A percentile compares a stretch with the other conserved stretches of the same genome.
Conservation (phyloP, 2,888 invertebrate species). For the Athalia circularis region DNA sequence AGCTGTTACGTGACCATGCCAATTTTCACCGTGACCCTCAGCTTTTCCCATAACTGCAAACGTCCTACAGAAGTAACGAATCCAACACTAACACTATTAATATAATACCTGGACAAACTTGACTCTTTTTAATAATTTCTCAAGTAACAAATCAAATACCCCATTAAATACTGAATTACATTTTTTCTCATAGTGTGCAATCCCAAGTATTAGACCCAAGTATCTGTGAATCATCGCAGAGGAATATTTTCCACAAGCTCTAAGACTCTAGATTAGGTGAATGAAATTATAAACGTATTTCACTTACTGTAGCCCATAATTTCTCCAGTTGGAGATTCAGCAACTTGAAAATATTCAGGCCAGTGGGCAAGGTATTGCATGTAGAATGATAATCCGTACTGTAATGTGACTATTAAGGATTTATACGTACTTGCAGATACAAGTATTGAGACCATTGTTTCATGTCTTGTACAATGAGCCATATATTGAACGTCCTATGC, state of each 20-base stretch:
- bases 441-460: not conserved
- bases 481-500: too few relatives aligned
- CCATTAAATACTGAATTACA: too few relatives aligned
- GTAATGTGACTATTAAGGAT: conserved; percentile 53
- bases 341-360: conserved; percentile 99
- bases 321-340: conserved; percentile 95
- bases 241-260: too few relatives aligned
- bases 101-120: not conserved
- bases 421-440: conserved; percentile 29
- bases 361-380: conserved; percentile 98
- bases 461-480: conserved; percentile 6
- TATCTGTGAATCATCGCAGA: too few relatives aligned
- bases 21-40: conserved; percentile 95
- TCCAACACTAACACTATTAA: conserved; percentile 25
- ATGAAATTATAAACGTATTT: not conserved
- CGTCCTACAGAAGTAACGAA: conserved; percentile 28
- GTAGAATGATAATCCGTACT: conserved; percentile 95
- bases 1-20: conserved; percentile 99
- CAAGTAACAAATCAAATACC: too few relatives aligned
- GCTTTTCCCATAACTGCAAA: conserved; percentile 98
- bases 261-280: too few relatives aligned
- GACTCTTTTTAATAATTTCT: not conserved
- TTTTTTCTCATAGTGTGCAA: too few relatives aligned
- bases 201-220: too few relatives aligned
- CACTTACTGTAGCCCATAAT: conserved; percentile 99